Base-by-base conservation (phyloP, 2,888 invertebrate species). In the Metopia argyrocephala region DNA sequence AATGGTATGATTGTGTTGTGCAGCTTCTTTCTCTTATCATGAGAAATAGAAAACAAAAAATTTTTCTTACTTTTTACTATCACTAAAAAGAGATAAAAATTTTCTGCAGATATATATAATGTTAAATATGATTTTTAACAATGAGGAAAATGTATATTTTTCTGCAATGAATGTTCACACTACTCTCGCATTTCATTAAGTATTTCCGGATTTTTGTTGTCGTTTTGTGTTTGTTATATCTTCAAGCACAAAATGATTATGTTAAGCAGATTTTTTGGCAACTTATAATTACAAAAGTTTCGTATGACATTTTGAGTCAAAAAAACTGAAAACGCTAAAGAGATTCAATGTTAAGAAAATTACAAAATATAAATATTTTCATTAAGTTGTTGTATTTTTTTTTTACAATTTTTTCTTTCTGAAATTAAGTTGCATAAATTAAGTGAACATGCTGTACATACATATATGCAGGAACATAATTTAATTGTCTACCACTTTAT, bases 201-300 rank as follows among this genome's bases (percentile, higher is more conserved):
- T 15, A 38, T 15, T 38, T 15, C n/a, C n/a, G n/a, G 38, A 38
- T 15, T 38, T 12, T 38, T 12, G 12, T 38, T 38, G 2, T 38
- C n/a, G n/a, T 12, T 38, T 61, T 61, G 7, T 45, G 31, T 15
- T 38, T 38, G 27, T 6, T 38, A 38, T 48, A 76, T 69, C 38
- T 69, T 48, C 56, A 45, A 64, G 64, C 64, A 48, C 76, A 59
- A 76, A 78, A 82, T 81, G 74, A 86, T 88, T 87, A 87, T 86
- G 88, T 88, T 88, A 88, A 85, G 84, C 85, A 85, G 88, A 87
- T 88, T 88, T 76, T 86, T 86, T 86, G 86, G 84, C 86, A 88
- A 88, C 86, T 87, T 87, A 85, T 88, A 88, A 88, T 88, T 88
- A 88, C 88, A 86, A 88, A 88, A 88, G 88, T 88, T 88, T 87